phyloP scores from a whole-genome alignment of 2,888 invertebrate species.

The Cloeon dipterum region DNA sequence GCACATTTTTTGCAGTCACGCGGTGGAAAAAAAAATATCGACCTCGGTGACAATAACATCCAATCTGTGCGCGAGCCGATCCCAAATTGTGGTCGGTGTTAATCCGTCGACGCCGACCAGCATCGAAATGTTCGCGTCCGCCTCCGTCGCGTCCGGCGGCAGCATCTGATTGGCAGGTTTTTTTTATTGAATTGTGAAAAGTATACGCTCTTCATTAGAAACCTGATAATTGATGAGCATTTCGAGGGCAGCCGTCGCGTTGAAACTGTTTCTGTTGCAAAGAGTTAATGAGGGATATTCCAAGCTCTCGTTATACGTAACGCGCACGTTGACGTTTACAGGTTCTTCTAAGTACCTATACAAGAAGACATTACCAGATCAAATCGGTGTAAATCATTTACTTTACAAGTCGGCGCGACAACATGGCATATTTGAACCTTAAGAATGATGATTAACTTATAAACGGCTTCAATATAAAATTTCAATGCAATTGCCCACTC shows the following conservation, averaged over 20 bases:
- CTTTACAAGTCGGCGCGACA: no score
- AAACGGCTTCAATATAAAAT: no score
- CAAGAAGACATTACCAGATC: no score
- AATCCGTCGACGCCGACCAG: background rate
- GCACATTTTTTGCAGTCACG: no score
- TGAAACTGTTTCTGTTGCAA: constrained; percentile 10
- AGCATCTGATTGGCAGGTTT: background rate
- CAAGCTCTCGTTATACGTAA: constrained; percentile 9
- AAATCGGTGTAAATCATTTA: no score
- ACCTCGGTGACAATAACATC: background rate
- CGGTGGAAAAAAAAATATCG: no score
- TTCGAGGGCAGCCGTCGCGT: constrained; percentile 7
- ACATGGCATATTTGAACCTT: no score
- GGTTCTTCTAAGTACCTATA: constrained; percentile 8
- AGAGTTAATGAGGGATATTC: constrained; percentile 9
- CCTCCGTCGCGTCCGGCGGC: background rate
- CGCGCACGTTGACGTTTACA: constrained; percentile 9
- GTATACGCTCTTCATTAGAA: no score
- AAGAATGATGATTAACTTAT: no score
- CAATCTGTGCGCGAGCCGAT: background rate
- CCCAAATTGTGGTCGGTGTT: background rate
- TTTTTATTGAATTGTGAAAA: background rate
- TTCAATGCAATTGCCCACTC: no score
- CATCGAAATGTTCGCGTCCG: background rate
- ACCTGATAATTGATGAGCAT: background rate